These are phyloP conservation scores for Pristionchus mayeri DNA, from an alignment of 2,888 invertebrate species.

Conservation along the genomic window DNA sequence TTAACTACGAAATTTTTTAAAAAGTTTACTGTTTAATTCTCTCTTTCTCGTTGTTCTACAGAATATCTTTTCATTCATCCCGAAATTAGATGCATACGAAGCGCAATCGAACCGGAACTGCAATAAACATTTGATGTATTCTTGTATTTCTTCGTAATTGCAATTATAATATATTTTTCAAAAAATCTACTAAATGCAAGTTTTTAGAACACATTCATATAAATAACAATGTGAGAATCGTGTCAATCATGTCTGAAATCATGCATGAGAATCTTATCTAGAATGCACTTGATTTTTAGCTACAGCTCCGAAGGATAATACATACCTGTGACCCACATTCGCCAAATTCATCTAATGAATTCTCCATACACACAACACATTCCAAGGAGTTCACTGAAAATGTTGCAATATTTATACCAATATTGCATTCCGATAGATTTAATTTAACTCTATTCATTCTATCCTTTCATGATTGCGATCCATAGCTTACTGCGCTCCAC, in stretches of 20 bases:
- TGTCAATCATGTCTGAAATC: no score
- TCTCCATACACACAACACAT: slow-evolving; percentile 69
- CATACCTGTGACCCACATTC: slow-evolving; percentile 60
- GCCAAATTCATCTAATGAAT: slow-evolving; percentile 67
- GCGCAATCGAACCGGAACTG: slow-evolving; percentile 48
- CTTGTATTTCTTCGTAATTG: background rate
- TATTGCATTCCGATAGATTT: no score
- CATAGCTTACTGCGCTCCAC: background rate
- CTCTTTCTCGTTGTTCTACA: slow-evolving; percentile 70
- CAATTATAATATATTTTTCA: background rate
- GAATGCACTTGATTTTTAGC: no score
- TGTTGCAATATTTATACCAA: no score
- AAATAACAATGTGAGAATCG: background rate
- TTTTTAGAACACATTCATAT: background rate
- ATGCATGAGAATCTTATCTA: no score
- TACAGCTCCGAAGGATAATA: no score
- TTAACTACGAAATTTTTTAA: no score
- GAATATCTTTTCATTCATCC: slow-evolving; percentile 62
- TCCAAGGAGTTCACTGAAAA: slow-evolving; percentile 57
- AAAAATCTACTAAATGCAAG: background rate
- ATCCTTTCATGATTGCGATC: background rate
- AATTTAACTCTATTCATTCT: no score
- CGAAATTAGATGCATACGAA: slow-evolving; percentile 55
- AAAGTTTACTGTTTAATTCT: slow-evolving; percentile 61
- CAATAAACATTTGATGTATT: background rate